Percentiles rank a stretch among this genome's conserved stretches.
Conservation (phyloP, 2,888 invertebrate genomes). For the Ferrisia virgata region DNA sequence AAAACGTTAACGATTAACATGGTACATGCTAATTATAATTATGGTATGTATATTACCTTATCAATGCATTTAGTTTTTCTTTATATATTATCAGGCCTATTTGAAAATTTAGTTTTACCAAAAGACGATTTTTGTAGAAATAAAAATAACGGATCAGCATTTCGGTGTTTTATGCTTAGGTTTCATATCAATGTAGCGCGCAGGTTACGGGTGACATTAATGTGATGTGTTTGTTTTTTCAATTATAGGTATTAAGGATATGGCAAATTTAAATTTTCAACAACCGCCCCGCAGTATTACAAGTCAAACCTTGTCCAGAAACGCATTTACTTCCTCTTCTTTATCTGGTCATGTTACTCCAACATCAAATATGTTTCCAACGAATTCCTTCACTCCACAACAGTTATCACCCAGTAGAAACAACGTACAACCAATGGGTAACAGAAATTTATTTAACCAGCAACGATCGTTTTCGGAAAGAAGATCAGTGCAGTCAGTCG, state of each 20-base stretch:
- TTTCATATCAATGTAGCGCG: neutral
- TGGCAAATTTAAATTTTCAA: slow-evolving; percentile 91
- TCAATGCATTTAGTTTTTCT: slow-evolving; percentile 18
- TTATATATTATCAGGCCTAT: slow-evolving; percentile 19
- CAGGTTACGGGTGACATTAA: neutral
- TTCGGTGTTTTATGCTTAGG: slow-evolving; percentile 25
- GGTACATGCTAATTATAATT: slow-evolving; percentile 41
- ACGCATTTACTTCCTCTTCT: slow-evolving; percentile 65
- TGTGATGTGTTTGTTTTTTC: neutral
- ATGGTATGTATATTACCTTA: slow-evolving; percentile 33
- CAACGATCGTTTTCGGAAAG: slow-evolving; percentile 78
- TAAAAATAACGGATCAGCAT: neutral
- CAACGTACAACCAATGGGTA: slow-evolving; percentile 53
- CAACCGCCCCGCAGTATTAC: slow-evolving; percentile 85
- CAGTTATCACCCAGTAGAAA: slow-evolving; percentile 54
- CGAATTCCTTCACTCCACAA: slow-evolving; percentile 51
- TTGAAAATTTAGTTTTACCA: neutral
- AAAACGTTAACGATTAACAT: slow-evolving; percentile 30
- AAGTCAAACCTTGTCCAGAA: slow-evolving; percentile 65
- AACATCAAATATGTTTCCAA: slow-evolving; percentile 63
- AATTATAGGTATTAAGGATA: slow-evolving; percentile 61
- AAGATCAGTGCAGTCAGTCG: slow-evolving; percentile 62
- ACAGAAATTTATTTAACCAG: slow-evolving; percentile 68
- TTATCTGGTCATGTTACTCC: slow-evolving; percentile 75
- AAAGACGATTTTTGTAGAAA: neutral